Evolutionary conservation across 2,113 vertebrate genomes (phyloP).

Genomic region (Tricholaema leucomelas): DNA sequence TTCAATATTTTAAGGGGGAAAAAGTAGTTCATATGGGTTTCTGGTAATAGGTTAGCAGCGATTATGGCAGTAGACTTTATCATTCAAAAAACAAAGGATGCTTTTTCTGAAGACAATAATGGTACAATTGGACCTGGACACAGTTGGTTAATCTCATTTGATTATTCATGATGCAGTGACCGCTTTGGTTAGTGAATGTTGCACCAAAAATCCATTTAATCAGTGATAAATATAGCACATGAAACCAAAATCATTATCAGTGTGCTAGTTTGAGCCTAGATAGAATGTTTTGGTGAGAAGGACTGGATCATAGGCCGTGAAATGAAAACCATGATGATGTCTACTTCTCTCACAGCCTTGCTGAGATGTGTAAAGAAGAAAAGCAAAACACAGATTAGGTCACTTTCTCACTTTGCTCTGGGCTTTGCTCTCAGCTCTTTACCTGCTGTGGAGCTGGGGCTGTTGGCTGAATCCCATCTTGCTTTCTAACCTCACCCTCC

Average conservation of each 20-base stretch:
- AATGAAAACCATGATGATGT: too few species aligned
- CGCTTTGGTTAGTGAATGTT: neutral
- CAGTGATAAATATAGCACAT: neutral
- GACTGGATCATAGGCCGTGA: too few species aligned
- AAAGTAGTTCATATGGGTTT: neutral
- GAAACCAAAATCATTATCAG: neutral
- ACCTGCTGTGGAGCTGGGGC: too few species aligned
- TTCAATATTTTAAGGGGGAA: neutral
- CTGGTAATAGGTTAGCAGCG: neutral
- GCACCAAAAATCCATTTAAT: neutral
- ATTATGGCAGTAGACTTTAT: neutral
- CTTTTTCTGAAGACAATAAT: neutral
- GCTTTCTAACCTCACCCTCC: too few species aligned
- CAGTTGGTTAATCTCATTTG: conserved; percentile 53
- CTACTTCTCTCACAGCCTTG: too few species aligned
- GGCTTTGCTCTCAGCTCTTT: too few species aligned
- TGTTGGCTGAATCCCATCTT: too few species aligned
- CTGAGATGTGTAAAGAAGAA: too few species aligned
- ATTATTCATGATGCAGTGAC: conserved; percentile 45
- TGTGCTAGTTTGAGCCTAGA: too few species aligned
- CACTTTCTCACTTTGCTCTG: too few species aligned
- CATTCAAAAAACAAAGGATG: conserved; percentile 12
- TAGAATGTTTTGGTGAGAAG: too few species aligned
- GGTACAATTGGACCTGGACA: conserved; percentile 21
- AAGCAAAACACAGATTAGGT: too few species aligned